Evolutionary conservation across 2,888 invertebrate genomes (phyloP).

Genomic region (Cantharis flavilabris): DNA sequence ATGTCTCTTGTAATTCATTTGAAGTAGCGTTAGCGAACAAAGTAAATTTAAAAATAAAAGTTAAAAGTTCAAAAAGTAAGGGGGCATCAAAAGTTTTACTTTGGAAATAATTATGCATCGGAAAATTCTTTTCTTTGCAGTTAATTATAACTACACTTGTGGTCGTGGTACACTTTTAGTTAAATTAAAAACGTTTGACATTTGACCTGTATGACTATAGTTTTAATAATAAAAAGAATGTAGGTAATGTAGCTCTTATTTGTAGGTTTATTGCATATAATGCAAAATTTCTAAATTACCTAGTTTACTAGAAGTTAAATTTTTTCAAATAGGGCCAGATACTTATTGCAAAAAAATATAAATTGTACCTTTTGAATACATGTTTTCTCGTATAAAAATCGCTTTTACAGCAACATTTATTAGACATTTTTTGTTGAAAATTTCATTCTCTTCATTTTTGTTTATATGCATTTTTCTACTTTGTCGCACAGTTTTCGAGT

Average conservation of each 20-base stretch:
- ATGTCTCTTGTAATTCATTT: background rate
- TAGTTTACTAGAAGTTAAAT: too few species aligned
- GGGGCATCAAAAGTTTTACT: background rate
- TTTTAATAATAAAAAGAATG: constrained; percentile 6
- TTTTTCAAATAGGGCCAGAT: too few species aligned
- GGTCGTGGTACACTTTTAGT: background rate
- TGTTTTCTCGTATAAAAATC: too few species aligned
- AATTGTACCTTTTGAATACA: too few species aligned
- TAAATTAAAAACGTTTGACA: constrained; percentile 20
- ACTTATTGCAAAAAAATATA: too few species aligned
- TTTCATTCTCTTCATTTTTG: too few species aligned
- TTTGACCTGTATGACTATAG: constrained; percentile 14
- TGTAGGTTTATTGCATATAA: background rate
- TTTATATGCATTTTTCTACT: too few species aligned
- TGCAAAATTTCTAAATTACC: too few species aligned
- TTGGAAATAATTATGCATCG: background rate
- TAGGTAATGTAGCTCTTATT: background rate
- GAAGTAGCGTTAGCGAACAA: background rate
- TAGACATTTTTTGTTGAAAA: too few species aligned
- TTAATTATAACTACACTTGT: background rate
- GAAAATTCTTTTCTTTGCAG: background rate
- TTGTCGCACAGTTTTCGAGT: too few species aligned
- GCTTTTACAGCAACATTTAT: too few species aligned
- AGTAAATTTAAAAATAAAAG: background rate
- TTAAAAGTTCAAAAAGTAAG: too few species aligned